Base-by-base conservation (phyloP, 2,113 vertebrate genomes). In the Aix galericulata region DNA sequence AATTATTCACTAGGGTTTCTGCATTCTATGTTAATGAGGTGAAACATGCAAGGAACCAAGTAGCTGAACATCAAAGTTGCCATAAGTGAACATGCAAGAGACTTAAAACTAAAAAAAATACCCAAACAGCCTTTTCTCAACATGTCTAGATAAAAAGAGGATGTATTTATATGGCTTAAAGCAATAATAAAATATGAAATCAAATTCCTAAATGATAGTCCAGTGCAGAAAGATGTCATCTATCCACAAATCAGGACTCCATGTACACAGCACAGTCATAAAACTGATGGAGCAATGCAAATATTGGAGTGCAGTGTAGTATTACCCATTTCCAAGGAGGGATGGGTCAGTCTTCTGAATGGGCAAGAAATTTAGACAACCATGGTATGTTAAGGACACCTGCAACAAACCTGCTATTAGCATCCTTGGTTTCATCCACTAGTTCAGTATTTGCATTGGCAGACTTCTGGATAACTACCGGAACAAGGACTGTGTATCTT, bases 1-100 rank as follows among this genome's bases (percentile, higher is more conserved):
- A 97, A 98, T 97, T 98, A 95, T 97, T 96, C 96, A 95, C 63
- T 88, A 76, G 85, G 91, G 83, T 36, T 74, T 97, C 81, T 97
- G 77, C 89, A 93, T 95, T 97, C 81, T 95, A 44, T 94, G 83
- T 93, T 95, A 98, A 97, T 97, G 96, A 97, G 85, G 79, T 95
- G 79, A 96, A 97, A 86, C 81, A 80, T 15, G 67, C 72, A 90
- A 44, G 97, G 85, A 82, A 95, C 67, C 88, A 94, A 96, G 92
- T 91, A 74, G 85, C 89, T 97, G 86, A 95, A 91, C 83, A 93
- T 96, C 95, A 97, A 96, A 97, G 80, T 58, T 64, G 60, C 72
- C 95, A 1, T 89, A 82, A 95, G 59, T 76, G 90, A 96, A 83
- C 52, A 44, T 86, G 71, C 34, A 94, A 84, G 73, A 64, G 73